Conservation (phyloP, 2,797 vertebrate genomes). For the Esox lucius region DNA sequence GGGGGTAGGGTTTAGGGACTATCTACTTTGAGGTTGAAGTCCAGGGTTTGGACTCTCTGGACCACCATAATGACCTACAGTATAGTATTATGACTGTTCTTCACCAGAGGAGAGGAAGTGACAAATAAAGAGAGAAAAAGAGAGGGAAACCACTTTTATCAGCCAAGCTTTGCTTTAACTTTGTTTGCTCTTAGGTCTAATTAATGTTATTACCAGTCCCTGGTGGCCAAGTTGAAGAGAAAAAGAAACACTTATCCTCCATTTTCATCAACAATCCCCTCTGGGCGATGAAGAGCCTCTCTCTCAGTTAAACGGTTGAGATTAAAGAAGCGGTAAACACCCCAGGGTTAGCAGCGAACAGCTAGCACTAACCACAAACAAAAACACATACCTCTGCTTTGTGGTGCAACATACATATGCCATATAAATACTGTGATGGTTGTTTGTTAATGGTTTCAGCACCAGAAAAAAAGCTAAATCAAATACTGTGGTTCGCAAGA, state of each 20-base stretch:
- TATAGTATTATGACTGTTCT: constrained; percentile 16
- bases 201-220: constrained; percentile 45
- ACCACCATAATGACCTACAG: constrained; percentile 16
- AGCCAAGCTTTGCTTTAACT: constrained; percentile 39
- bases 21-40: too few species aligned
- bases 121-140: constrained; percentile 23
- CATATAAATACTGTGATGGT: neutral
- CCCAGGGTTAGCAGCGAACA: constrained; percentile 3
- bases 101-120: constrained; percentile 23
- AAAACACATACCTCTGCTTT: neutral
- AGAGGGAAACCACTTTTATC: constrained; percentile 31
- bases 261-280: constrained; percentile 48
- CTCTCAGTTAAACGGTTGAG: constrained; percentile 16
- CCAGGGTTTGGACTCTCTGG: constrained; percentile 2
- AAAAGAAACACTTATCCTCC: constrained; percentile 49
- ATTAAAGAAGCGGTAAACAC: constrained; percentile 18
- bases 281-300: constrained; percentile 32
- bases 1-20: too few species aligned
- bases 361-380: neutral
- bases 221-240: constrained; percentile 41
- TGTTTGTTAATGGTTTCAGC: neutral
- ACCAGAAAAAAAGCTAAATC: neutral
- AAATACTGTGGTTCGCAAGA: neutral
- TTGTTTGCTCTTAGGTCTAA: constrained; percentile 53
- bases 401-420: too few species aligned